phyloP scores from a whole-genome alignment of 2,113 vertebrate species.

The Anguilla japonica region DNA sequence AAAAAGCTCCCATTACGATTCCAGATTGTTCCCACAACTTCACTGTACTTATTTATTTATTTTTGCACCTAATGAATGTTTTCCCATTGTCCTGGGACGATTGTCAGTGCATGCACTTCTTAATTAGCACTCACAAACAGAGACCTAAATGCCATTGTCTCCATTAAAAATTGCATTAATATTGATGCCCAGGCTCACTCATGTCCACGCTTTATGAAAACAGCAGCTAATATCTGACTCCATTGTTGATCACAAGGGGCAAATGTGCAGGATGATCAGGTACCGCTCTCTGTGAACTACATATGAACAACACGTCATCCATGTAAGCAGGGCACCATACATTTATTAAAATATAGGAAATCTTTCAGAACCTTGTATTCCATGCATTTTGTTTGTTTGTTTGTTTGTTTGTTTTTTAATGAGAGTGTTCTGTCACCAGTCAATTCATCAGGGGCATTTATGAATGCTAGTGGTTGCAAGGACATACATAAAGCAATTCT shows the following conservation, averaged over 20 bases:
- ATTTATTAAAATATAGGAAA: neutral
- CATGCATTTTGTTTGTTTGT: no score
- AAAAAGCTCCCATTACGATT: constrained; percentile 7
- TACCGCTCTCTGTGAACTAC: no score
- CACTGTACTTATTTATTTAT: constrained; percentile 11
- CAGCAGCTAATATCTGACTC: constrained; percentile 8
- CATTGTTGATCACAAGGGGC: neutral
- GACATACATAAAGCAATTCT: neutral
- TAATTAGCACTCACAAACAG: constrained; percentile 28
- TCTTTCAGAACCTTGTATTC: no score
- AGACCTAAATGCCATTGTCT: constrained; percentile 32
- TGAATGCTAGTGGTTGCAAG: no score
- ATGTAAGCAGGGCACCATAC: neutral
- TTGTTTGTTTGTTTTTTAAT: no score
- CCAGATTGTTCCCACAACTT: constrained; percentile 11
- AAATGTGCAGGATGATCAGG: no score
- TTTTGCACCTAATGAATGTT: constrained; percentile 12
- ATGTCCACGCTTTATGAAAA: constrained; percentile 13
- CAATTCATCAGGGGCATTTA: no score
- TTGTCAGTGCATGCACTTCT: constrained; percentile 17
- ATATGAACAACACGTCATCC: no score
- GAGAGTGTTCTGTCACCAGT: no score
- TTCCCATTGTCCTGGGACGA: constrained; percentile 19
- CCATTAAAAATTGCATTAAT: constrained; percentile 27
- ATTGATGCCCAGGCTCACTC: constrained; percentile 3